Evolutionary conservation across 2,113 vertebrate genomes (phyloP), one percentile per base, ranked within the genome.

Genomic region (Stigmatopora argus): DNA sequence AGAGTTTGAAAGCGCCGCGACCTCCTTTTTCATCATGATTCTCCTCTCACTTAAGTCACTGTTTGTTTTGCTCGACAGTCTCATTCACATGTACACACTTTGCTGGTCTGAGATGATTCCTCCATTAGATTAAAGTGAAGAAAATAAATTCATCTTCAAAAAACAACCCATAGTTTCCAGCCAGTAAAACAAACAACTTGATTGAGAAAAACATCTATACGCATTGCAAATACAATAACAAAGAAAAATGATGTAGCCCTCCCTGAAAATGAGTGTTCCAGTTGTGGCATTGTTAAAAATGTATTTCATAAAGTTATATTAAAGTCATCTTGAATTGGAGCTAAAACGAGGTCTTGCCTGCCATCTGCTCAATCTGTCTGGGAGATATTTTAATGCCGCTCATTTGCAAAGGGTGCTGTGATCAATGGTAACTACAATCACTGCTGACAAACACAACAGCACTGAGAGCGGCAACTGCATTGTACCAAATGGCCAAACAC

Each of bases 271-370:
- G 56, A 44, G n/a, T 13, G 67, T 71, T 49, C 75, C 66, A 71
- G 31, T 41, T 8, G 17, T 56, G 51, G 65, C 68, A 53, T 63
- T 75, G 15, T 45, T 23, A 11, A 63, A 72, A 75, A 78, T 65
- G 62, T 64, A 70, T 80, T 79, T 68, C 83, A 82, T 82, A 75
- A 83, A 78, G 75, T 83, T 77, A 77, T 70, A 78, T 86, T 85
- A 81, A 79, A 65, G 81, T 77, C 79, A 67, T 65, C 23, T n/a
- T 78, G 65, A 9, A 64, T 66, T 12, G 65, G 61, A 69, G 75
- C 72, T 67, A 73, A 56, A 71, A 78, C 38, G 41, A 62, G 55
- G 64, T 67, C 51, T 44, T 66, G 66, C 38, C 15, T 34, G 68
- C 63, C 65, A 34, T 73, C 73, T 35, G 58, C 65, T 51, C 79